Percentiles rank a stretch among this genome's conserved stretches.
Conservation (phyloP, 2,888 invertebrate genomes). For the Tuberolachnus salignus region DNA sequence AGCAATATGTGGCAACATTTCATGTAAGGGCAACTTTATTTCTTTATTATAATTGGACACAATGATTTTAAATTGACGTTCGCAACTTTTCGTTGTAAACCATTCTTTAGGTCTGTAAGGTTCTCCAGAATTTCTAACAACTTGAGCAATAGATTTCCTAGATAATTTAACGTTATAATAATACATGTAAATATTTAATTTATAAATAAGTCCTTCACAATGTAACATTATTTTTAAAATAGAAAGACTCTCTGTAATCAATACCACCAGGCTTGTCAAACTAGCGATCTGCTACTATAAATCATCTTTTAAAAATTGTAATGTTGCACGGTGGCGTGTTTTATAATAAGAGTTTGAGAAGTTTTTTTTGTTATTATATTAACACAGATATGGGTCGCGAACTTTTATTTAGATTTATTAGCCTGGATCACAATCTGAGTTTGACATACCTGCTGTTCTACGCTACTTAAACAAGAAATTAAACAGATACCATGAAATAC, state of each 20-base stretch:
- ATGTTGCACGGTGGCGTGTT: no score
- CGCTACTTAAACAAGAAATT: no score
- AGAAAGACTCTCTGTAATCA: no score
- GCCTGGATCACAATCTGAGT: background rate
- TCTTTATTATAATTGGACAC: conserved; percentile 20
- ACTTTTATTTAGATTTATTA: background rate
- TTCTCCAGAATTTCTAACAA: conserved; percentile 35
- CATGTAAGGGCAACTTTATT: background rate
- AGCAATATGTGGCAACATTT: conserved; percentile 15
- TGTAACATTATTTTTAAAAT: no score
- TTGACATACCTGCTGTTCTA: no score
- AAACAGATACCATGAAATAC: no score
- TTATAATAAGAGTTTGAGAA: background rate
- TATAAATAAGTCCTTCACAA: background rate
- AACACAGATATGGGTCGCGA: no score
- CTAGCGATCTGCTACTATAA: no score
- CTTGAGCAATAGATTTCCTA: conserved; percentile 41
- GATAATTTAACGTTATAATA: background rate
- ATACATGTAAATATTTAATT: background rate
- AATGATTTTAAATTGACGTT: conserved; percentile 42
- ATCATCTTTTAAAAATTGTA: no score
- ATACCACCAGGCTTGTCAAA: no score
- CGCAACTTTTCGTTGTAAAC: conserved; percentile 40
- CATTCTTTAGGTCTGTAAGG: conserved; percentile 45
- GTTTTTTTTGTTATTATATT: no score